phyloP scores from a whole-genome alignment of 37 sponge, comb jelly and placozoan genomes.

The Halichondria panicea region DNA sequence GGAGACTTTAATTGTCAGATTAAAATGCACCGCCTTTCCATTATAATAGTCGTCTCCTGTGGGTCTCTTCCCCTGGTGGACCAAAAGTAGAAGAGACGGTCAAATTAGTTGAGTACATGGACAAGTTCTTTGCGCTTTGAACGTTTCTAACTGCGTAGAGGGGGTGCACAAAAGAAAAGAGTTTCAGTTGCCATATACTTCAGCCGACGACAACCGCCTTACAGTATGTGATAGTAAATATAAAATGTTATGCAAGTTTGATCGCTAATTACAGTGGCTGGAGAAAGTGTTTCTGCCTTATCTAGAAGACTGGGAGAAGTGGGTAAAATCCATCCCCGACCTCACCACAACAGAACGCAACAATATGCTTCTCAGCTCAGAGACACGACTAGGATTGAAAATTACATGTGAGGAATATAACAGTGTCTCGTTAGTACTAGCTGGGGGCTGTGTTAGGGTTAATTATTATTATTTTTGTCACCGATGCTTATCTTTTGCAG shows the following conservation, averaged over 20 bases:
- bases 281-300: slow-evolving; percentile 32
- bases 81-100: slow-evolving; percentile 12
- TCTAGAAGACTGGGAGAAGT: slow-evolving; percentile 13
- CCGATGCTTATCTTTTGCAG: neutral
- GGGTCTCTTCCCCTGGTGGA: too few species aligned
- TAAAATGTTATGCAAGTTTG: neutral
- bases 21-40: too few species aligned
- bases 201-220: slow-evolving; percentile 8
- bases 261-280: slow-evolving; percentile 18
- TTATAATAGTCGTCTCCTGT: too few species aligned
- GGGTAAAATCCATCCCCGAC: neutral
- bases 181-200: slow-evolving; percentile 19
- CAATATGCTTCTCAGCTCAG: slow-evolving; percentile 18
- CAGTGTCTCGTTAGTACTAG: neutral
- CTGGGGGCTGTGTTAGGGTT: neutral
- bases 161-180: neutral
- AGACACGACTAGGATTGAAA: slow-evolving; percentile 14
- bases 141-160: neutral
- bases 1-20: too few species aligned
- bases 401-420: slow-evolving; percentile 12
- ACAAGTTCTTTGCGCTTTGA: slow-evolving; percentile 32
- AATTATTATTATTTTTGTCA: neutral
- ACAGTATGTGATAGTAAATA: neutral
- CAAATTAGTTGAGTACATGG: slow-evolving; percentile 10
- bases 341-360: neutral